Evolutionary conservation across 2,797 vertebrate genomes (phyloP), one percentile per base, ranked within the genome.

Genomic region (Sebastes trivittatus): DNA sequence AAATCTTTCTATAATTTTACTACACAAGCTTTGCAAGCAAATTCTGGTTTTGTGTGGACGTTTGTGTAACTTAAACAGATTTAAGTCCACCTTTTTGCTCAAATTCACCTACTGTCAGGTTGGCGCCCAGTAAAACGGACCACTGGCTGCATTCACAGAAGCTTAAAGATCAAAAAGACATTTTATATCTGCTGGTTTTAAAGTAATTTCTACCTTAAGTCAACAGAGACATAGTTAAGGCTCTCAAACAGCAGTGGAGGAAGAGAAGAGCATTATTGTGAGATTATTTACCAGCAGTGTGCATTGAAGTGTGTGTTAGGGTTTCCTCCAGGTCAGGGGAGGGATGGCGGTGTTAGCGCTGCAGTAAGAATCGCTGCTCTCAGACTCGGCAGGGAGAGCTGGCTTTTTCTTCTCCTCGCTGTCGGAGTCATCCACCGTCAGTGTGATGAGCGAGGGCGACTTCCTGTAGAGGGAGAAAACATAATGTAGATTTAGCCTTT

Each of bases 351-450:
- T 55, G 61, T 87, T 85, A 62, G 67, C 20, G 6, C 81, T 83
- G 14, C 78, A 83, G 82, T 72, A 82, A 2, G 85, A 72, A 2
- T 88, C 87, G 52, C 63, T 27, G 46, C 23, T 59, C 16, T 87
- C 87, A 0, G 69, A 7, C 58, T 92, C 87, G 3, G 78, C 70
- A 0, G 83, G 55, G 1, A 89, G 80, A 18, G 83, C 76, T 2
- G 84, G 73, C 60, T 87, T 94, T 52, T 75, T 92, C 85, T 91
- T 96, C 80, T 96, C 96, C 0, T 95, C 96, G 20, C 95, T 93
- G 87, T 97, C 97, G 0, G 95, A 91, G 86, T 97, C 93, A 34
- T 97, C 97, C 0, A 89, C 93, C 0, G 92, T 91, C 68, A 94
- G 93, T 0, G 96, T 89, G 88, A 96, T 93, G 92, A 85, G 95